These are phyloP conservation scores for Nyctalus aviator DNA, from an alignment of 2,797 vertebrate genomes.

Conservation along the genomic window DNA sequence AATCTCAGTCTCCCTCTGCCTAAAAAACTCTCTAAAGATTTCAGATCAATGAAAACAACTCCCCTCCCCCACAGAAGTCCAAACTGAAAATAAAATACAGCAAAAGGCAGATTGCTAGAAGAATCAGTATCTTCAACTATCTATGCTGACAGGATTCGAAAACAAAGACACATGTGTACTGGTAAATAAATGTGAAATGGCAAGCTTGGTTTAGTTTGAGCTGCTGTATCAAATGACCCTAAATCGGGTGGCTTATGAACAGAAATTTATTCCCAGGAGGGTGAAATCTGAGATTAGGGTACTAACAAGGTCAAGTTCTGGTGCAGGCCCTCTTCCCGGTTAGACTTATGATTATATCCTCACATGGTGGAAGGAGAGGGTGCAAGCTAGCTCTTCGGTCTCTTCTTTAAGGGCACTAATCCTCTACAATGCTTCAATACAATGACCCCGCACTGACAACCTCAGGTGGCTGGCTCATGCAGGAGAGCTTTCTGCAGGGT, in stretches of 20 bases:
- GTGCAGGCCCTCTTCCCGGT: not conserved
- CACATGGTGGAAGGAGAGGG: not conserved
- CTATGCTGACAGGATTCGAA: not conserved
- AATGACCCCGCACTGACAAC: not conserved
- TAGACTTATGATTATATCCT: not conserved
- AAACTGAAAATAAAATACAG: conserved; percentile 55
- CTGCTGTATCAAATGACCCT: not conserved
- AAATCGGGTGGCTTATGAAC: not conserved
- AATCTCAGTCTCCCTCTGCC: conserved; percentile 42
- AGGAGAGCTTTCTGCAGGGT: not conserved
- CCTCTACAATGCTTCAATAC: not conserved
- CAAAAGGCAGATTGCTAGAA: conserved; percentile 13
- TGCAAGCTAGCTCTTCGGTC: not conserved
- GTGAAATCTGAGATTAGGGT: not conserved
- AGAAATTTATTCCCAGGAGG: not conserved
- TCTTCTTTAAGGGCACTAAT: not conserved
- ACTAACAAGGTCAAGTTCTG: not conserved
- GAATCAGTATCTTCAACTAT: not conserved
- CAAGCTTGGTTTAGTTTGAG: not conserved
- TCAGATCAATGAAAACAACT: conserved; percentile 59
- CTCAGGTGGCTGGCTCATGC: not conserved
- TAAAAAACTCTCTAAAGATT: conserved; percentile 60
- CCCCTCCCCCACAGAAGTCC: not conserved
- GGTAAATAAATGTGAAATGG: not conserved
- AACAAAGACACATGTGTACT: not conserved